Conservation (phyloP, 2,113 vertebrate genomes). For the Myotis lucifugus region DNA sequence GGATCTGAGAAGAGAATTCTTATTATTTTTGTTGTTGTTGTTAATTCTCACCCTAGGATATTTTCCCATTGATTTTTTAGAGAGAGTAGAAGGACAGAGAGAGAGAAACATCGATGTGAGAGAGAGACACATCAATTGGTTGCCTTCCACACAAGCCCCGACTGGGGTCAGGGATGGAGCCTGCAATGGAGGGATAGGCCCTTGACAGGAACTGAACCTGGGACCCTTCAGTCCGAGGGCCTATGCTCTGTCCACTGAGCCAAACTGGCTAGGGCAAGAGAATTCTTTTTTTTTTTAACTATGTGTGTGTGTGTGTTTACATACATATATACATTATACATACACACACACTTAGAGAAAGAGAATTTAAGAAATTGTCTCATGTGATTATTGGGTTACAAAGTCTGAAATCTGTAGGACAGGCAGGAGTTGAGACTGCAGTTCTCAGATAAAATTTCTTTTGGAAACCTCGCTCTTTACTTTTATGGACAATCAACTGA, state of each 20-base stretch:
- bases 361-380: background rate
- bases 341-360: background rate
- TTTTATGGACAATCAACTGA: background rate
- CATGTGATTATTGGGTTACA: background rate
- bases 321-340: background rate
- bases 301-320: background rate
- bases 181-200: too few species aligned
- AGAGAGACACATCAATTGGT: too few species aligned
- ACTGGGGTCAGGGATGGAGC: too few species aligned
- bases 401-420: background rate
- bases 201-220: too few species aligned
- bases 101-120: too few species aligned
- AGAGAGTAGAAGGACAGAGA: too few species aligned
- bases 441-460: background rate
- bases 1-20: background rate
- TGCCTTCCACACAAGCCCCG: too few species aligned
- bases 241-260: too few species aligned
- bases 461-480: background rate
- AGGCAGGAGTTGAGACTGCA: background rate
- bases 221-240: too few species aligned
- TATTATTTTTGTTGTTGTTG: background rate
- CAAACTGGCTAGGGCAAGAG: too few species aligned
- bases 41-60: too few species aligned
- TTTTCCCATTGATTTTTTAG: too few species aligned
- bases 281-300: background rate